These are phyloP conservation scores for Pogonomyrmex californicus DNA, from an alignment of 1,140 invertebrate genomes.

Conservation along the genomic window DNA sequence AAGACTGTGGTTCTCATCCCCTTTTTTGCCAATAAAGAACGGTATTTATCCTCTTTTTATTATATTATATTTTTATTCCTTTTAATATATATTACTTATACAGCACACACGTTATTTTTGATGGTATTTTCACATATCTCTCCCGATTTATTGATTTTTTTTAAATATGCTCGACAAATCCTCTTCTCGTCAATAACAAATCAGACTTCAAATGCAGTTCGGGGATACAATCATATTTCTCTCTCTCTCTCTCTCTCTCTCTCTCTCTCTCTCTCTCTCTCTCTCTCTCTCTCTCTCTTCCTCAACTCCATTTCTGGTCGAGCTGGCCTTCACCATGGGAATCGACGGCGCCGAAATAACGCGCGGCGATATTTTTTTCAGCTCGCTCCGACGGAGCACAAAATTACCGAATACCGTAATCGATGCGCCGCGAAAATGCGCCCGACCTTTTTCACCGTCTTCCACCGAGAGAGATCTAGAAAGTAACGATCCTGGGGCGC, in stretches of 20 bases:
- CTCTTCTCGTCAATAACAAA: slow-evolving; percentile 3
- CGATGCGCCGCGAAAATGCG: slow-evolving; percentile 52
- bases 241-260: too few species aligned
- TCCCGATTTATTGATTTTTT: neutral
- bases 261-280: too few species aligned
- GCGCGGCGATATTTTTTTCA: slow-evolving; percentile 53
- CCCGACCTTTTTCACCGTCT: slow-evolving; percentile 41
- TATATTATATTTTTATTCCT: neutral
- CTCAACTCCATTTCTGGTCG: slow-evolving; percentile 21
- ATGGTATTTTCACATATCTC: neutral
- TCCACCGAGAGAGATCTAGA: slow-evolving; percentile 27
- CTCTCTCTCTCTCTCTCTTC: too few species aligned
- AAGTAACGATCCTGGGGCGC: slow-evolving; percentile 57
- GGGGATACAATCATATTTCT: slow-evolving; percentile 15
- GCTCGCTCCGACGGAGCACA: slow-evolving; percentile 60
- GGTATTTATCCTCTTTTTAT: neutral
- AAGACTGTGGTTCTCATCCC: neutral
- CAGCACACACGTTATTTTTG: neutral
- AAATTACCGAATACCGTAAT: slow-evolving; percentile 62
- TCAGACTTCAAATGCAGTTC: slow-evolving; percentile 20
- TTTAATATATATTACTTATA: neutral
- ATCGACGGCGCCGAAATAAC: slow-evolving; percentile 50
- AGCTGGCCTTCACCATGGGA: slow-evolving; percentile 13
- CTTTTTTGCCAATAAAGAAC: neutral
- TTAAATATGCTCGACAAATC: neutral